A percentile compares a stretch with the other conserved stretches of the same genome.
Conservation (phyloP, 2,888 invertebrate species). For the Camptogramma bilineatum region DNA sequence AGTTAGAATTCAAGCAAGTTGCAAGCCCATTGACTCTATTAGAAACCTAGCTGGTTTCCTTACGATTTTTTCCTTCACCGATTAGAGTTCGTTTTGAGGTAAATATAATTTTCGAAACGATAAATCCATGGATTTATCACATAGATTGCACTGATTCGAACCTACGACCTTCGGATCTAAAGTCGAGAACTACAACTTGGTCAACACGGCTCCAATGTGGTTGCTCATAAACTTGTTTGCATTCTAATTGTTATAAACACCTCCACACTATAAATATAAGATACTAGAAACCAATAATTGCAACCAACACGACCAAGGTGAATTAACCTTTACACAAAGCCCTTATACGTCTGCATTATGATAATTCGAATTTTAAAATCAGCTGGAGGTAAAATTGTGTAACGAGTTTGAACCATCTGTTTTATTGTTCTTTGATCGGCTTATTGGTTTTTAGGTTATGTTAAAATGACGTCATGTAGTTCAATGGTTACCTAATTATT, state of each 20-base stretch:
- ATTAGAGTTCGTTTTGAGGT: too few species aligned
- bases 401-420: conserved; percentile 27
- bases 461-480: conserved; percentile 3
- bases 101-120: too few species aligned
- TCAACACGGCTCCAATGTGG: too few species aligned
- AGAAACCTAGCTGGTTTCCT: too few species aligned
- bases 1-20: too few species aligned
- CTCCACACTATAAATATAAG: conserved; percentile 12
- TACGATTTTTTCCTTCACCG: too few species aligned
- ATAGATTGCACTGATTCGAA: too few species aligned
- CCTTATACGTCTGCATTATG: conserved; percentile 24
- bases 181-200: too few species aligned
- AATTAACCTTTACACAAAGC: conserved; percentile 30
- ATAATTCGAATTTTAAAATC: conserved; percentile 19
- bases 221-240: neutral
- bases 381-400: conserved; percentile 9
- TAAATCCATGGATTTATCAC: too few species aligned
- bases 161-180: too few species aligned
- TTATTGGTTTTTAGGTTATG: conserved; percentile 13
- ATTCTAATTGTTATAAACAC: conserved; percentile 7
- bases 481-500: conserved; percentile 1
- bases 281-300: conserved; percentile 27
- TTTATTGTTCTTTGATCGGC: conserved; percentile 22
- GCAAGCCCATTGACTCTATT: too few species aligned
- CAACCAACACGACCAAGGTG: conserved; percentile 14